Conservation (phyloP, 2,113 vertebrate species). For the Myotis brandtii region DNA sequence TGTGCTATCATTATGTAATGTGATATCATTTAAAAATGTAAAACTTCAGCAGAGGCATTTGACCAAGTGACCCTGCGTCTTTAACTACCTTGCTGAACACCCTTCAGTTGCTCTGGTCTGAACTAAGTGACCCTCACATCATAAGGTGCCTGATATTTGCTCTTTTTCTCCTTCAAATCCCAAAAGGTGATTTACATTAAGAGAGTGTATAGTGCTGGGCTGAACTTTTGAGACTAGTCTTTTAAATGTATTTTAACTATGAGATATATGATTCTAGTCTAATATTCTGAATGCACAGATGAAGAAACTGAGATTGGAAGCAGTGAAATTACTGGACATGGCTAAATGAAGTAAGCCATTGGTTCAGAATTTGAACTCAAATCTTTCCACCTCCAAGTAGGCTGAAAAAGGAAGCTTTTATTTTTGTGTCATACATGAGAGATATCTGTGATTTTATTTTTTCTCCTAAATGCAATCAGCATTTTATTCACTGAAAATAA, state of each 20-base stretch:
- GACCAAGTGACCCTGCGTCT: conserved; percentile 3
- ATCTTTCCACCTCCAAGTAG: neutral
- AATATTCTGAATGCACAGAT: neutral
- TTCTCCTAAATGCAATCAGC: neutral
- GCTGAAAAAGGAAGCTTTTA: neutral
- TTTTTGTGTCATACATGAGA: neutral
- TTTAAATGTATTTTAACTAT: conserved; percentile 43
- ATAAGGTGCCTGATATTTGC: neutral
- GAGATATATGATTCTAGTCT: neutral
- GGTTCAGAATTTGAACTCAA: neutral
- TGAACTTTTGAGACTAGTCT: conserved; percentile 20
- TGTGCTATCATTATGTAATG: conserved; percentile 71
- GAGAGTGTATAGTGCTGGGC: neutral
- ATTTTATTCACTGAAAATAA: conserved; percentile 35
- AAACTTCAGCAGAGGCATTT: conserved; percentile 6
- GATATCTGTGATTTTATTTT: neutral
- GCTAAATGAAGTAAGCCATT: neutral
- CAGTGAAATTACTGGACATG: neutral
- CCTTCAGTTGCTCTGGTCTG: neutral
- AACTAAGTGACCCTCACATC: conserved; percentile 32
- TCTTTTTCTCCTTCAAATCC: conserved; percentile 60
- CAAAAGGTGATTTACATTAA: neutral
- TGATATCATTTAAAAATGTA: conserved; percentile 72
- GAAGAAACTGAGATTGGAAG: neutral
- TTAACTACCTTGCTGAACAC: neutral